Conservation (phyloP, 1,140 invertebrate genomes). For the Phenacoccus solenopsis region DNA sequence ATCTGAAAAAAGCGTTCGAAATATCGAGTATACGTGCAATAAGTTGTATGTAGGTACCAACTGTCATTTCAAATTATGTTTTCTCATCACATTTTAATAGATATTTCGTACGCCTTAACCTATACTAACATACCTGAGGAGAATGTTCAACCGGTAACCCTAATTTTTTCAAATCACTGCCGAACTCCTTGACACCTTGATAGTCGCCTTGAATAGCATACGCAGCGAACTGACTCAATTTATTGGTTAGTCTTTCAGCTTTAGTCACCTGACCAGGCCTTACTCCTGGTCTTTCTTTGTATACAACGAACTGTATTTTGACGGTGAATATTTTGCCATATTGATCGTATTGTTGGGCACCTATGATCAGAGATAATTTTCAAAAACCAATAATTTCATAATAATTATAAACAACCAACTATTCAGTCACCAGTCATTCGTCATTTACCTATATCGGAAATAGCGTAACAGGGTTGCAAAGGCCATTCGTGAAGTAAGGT, state of each 20-base stretch:
- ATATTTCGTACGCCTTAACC: background rate
- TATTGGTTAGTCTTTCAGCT: constrained; percentile 77
- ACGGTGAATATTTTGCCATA: constrained; percentile 98
- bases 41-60: background rate
- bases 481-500: constrained; percentile 80
- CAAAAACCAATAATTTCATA: too few relatives aligned
- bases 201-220: constrained; percentile 89
- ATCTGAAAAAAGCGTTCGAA: constrained; percentile 41
- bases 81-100: too few relatives aligned
- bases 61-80: too few relatives aligned
- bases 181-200: constrained; percentile 82
- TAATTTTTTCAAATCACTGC: constrained; percentile 80
- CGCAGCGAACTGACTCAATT: constrained; percentile 83
- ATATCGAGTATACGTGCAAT: background rate
- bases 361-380: constrained; percentile 28
- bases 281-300: constrained; percentile 94
- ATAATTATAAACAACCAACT: too few relatives aligned
- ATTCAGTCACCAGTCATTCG: background rate
- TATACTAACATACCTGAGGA: constrained; percentile 51
- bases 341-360: constrained; percentile 94
- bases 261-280: constrained; percentile 91
- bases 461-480: constrained; percentile 81
- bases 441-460: constrained; percentile 57
- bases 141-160: constrained; percentile 95
- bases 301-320: constrained; percentile 96